These are phyloP conservation scores for Tiphia femorata DNA, from an alignment of 2,888 invertebrate genomes.

Conservation along the genomic window DNA sequence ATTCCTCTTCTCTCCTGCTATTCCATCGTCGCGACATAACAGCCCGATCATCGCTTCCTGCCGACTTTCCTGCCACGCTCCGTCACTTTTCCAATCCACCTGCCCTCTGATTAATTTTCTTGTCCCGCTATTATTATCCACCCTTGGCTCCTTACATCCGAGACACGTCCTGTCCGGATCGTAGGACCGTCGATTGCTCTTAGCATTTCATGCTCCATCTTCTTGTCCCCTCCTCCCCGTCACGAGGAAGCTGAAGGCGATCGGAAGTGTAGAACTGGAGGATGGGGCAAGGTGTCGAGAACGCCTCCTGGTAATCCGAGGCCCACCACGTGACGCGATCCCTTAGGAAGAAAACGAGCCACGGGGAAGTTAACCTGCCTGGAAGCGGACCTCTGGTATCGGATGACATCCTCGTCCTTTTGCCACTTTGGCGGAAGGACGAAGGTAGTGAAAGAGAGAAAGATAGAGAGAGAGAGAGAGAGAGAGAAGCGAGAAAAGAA, in stretches of 20 bases:
- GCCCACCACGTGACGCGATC: slow-evolving; percentile 10
- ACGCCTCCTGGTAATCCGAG: background rate
- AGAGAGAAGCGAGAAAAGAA: background rate
- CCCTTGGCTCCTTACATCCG: background rate
- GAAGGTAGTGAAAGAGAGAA: background rate
- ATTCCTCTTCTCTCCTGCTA: no score
- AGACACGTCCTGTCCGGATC: background rate
- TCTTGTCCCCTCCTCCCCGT: background rate
- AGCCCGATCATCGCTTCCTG: no score
- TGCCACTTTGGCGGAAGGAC: background rate
- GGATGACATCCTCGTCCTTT: no score
- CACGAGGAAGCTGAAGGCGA: background rate
- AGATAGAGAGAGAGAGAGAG: background rate
- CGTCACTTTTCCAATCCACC: background rate
- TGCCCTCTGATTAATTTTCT: background rate
- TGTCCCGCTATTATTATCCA: background rate
- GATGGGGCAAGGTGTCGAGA: background rate
- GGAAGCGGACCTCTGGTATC: slow-evolving; percentile 14
- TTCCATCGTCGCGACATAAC: no score
- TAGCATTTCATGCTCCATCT: slow-evolving; percentile 8
- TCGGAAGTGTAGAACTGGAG: background rate
- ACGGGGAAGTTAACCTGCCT: slow-evolving; percentile 8
- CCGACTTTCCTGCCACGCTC: no score
- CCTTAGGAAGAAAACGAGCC: slow-evolving; percentile 7
- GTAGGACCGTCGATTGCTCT: slow-evolving; percentile 3